Evolutionary conservation across 2,113 vertebrate species (phyloP).

Genomic region (chimpanzee (Pan troglodytes)): NHGRI_mPanTro3-v2.1_pri NC_072415.2:20662001-20662500

Average conservation of each 20-base stretch:
- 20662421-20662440: slow-evolving; percentile 39
- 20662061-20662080: neutral
- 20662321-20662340: neutral
- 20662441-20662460: neutral
- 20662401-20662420: neutral
- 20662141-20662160: neutral
- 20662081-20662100: neutral
- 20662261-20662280: neutral
- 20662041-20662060: neutral
- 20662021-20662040: neutral
- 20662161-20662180: neutral
- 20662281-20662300: neutral
- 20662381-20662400: neutral
- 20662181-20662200: neutral
- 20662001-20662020: neutral
- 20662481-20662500: neutral
- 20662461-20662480: slow-evolving; percentile 28
- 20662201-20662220: neutral
- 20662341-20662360: neutral
- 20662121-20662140: neutral
- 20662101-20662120: neutral
- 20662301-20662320: neutral
- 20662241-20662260: rapidly evolving
- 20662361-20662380: neutral
- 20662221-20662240: neutral